Conservation (phyloP, 2,797 vertebrate genomes). For the Silurus lanzhouensis region DNA sequence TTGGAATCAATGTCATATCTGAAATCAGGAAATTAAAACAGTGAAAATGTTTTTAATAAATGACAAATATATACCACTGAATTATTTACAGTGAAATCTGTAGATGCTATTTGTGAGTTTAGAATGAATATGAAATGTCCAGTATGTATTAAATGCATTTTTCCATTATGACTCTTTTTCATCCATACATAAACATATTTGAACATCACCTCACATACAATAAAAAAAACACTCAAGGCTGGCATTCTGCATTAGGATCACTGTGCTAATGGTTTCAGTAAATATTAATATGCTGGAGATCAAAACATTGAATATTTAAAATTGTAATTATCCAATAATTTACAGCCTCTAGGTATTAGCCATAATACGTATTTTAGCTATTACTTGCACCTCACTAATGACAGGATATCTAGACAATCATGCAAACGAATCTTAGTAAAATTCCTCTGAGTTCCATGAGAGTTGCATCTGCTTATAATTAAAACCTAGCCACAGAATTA, state of each 20-base stretch:
- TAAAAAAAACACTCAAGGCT: neutral
- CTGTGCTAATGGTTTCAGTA: neutral
- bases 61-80: too few relatives aligned
- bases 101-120: neutral
- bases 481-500: constrained; percentile 26
- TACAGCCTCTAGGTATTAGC: neutral
- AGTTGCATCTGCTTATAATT: constrained; percentile 29
- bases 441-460: neutral
- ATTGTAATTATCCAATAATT: constrained; percentile 6
- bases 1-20: constrained; percentile 95
- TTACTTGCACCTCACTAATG: neutral
- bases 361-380: neutral
- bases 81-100: too few relatives aligned
- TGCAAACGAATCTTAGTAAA: neutral
- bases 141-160: neutral
- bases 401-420: neutral
- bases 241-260: neutral
- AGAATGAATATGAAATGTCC: neutral
- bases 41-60: neutral
- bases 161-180: neutral
- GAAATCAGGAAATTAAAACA: constrained; percentile 58
- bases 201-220: neutral
- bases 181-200: neutral
- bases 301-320: neutral
- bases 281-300: neutral